Conservation (phyloP, 2,797 vertebrate species). For the Arctocebus calabarensis region DNA sequence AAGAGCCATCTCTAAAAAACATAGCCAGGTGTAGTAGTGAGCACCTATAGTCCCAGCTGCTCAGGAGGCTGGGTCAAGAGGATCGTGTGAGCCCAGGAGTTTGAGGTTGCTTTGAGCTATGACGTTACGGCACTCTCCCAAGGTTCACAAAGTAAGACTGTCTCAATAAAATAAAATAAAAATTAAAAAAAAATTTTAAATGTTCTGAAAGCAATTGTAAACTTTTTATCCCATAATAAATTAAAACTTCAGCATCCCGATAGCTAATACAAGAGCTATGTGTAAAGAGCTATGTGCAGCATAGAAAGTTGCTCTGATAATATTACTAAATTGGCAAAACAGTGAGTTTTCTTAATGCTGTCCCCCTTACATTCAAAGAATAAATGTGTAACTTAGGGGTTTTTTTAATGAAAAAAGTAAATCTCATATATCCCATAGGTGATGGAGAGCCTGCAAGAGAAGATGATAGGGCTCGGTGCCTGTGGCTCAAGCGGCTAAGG, state of each 20-base stretch:
- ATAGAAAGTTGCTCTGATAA: not conserved
- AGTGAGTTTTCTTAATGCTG: not conserved
- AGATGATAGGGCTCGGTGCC: too few relatives aligned
- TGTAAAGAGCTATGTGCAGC: not conserved
- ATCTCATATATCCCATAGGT: not conserved
- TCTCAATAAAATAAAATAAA: not conserved
- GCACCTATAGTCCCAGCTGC: too few relatives aligned
- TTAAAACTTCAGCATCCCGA: not conserved
- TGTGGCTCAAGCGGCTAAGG: too few relatives aligned
- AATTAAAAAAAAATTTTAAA: not conserved
- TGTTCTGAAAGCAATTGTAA: constrained; percentile 32
- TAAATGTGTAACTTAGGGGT: not conserved
- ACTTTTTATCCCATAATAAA: constrained; percentile 40
- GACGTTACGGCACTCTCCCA: too few relatives aligned
- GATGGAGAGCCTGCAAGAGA: not conserved
- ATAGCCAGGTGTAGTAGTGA: too few relatives aligned
- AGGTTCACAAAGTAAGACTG: too few relatives aligned
- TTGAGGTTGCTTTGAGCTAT: too few relatives aligned
- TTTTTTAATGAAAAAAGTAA: not conserved
- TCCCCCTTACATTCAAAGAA: not conserved
- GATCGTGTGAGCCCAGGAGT: too few relatives aligned
- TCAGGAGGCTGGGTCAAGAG: too few relatives aligned
- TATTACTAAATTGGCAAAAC: not conserved
- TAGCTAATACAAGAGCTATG: not conserved
- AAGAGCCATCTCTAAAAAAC: too few relatives aligned